Percentiles rank a stretch among this genome's conserved stretches.
Evolutionary conservation across 2,888 invertebrate species (phyloP).

Genomic region (Stenoptilia bipunctidactyla): DNA sequence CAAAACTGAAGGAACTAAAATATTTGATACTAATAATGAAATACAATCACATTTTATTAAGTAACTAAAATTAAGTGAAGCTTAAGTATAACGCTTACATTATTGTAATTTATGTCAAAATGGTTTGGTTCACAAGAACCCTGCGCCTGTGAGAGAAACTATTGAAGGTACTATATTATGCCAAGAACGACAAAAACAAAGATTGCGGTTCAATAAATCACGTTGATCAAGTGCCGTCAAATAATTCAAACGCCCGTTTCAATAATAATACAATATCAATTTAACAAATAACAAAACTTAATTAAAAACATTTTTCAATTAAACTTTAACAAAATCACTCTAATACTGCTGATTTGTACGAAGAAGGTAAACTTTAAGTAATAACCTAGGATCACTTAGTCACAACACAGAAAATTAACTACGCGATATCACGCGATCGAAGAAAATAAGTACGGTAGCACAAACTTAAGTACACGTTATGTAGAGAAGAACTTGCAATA

Average conservation of each 20-base stretch:
- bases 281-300: slow-evolving; percentile 69
- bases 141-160: too few relatives aligned
- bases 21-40: slow-evolving; percentile 56
- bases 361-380: slow-evolving; percentile 51
- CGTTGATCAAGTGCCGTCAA: too few relatives aligned
- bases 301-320: slow-evolving; percentile 56
- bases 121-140: slow-evolving; percentile 34
- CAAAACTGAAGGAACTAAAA: slow-evolving; percentile 67
- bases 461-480: background rate
- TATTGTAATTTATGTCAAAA: slow-evolving; percentile 55
- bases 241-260: slow-evolving; percentile 1
- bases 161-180: too few relatives aligned
- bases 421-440: slow-evolving; percentile 10
- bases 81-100: slow-evolving; percentile 49
- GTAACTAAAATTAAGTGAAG: slow-evolving; percentile 21
- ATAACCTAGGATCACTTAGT: slow-evolving; percentile 41
- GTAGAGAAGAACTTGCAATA: slow-evolving; percentile 1
- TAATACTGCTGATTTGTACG: slow-evolving; percentile 71
- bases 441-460: background rate
- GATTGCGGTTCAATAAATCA: too few relatives aligned
- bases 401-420: slow-evolving; percentile 29
- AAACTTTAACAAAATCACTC: slow-evolving; percentile 70
- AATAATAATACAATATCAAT: slow-evolving; percentile 28
- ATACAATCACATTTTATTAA: slow-evolving; percentile 58
- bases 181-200: too few relatives aligned